Conservation (phyloP, 1,140 invertebrate species). For the Callitettix versicolor region DNA sequence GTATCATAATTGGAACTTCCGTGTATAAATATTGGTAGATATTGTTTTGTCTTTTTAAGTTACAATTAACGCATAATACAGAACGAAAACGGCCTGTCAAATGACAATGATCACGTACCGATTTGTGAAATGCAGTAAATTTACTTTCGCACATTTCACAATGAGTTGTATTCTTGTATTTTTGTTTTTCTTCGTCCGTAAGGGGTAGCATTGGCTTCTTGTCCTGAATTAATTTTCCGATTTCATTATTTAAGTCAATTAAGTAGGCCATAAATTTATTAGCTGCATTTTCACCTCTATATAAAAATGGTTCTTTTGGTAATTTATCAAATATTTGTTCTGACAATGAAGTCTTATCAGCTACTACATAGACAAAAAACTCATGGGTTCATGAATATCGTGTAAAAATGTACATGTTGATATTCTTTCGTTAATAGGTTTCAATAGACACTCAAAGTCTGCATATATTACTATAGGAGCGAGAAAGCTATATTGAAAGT, state of each 20-base stretch:
- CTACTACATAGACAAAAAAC: conserved; percentile 11
- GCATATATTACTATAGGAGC: conserved; percentile 10
- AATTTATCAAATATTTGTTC: conserved; percentile 2
- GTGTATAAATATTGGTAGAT: conserved; percentile 6
- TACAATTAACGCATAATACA: conserved; percentile 3
- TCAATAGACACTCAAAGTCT: conserved; percentile 12
- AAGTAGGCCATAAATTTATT: conserved; percentile 7
- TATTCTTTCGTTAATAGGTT: neutral
- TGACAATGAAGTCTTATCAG: neutral
- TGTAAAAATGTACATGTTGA: neutral
- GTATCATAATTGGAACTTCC: conserved; percentile 11
- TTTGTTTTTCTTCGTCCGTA: neutral
- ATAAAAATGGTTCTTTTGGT: conserved; percentile 6
- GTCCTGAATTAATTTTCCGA: neutral
- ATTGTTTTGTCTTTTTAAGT: conserved; percentile 3
- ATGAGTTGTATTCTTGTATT: neutral
- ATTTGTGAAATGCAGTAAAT: neutral
- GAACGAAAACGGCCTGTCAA: conserved; percentile 1
- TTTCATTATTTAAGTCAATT: neutral
- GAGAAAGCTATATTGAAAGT: neutral
- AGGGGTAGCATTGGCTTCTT: neutral
- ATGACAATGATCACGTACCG: conserved; percentile 8
- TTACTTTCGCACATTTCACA: conserved; percentile 10
- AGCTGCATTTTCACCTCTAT: conserved; percentile 4
- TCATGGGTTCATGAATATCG: conserved; percentile 8